Evolutionary conservation across 2,113 vertebrate species (phyloP).

Genomic region (Pithys albifrons): DNA sequence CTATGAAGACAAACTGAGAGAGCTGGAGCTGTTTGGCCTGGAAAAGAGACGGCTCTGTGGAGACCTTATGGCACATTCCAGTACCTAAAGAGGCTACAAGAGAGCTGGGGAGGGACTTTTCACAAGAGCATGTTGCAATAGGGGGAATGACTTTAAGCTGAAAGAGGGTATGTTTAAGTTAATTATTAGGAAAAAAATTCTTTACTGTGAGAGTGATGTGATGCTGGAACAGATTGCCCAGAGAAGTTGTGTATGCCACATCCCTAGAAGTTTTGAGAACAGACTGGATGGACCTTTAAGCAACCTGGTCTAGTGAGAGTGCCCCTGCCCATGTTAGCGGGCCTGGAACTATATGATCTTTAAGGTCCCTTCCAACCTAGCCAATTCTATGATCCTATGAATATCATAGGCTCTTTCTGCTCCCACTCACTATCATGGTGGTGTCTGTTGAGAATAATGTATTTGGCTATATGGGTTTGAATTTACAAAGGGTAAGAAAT

Average conservation of each 20-base stretch:
- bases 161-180: rapidly evolving
- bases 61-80: neutral
- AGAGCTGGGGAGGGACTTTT: neutral
- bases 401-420: neutral
- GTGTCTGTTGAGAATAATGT: neutral
- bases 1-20: neutral
- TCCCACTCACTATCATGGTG: neutral
- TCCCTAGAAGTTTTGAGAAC: neutral
- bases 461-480: neutral
- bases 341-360: neutral
- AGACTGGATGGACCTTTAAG: neutral
- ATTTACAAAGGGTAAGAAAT: neutral
- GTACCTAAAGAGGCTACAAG: neutral
- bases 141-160: neutral
- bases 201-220: neutral
- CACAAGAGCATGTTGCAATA: rapidly evolving
- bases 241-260: neutral
- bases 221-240: neutral
- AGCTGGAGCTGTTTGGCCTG: neutral
- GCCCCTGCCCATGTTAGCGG: neutral
- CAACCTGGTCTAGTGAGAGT: neutral
- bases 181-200: neutral
- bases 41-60: neutral
- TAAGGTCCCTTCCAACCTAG: neutral
- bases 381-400: neutral